These are phyloP conservation scores for Ennomos erosarius DNA, from an alignment of 2,888 invertebrate species.

Conservation along the genomic window DNA sequence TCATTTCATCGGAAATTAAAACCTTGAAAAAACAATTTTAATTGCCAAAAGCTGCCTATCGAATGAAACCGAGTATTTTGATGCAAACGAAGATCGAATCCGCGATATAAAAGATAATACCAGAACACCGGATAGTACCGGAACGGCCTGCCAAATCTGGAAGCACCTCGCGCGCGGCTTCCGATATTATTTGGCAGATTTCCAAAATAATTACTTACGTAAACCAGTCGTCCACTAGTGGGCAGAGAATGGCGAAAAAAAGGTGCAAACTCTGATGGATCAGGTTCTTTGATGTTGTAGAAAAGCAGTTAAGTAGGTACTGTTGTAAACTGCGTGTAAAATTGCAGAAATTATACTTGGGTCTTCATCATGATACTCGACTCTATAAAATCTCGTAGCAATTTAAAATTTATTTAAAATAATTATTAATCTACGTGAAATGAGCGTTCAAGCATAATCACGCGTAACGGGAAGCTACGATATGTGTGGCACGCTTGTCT, in stretches of 20 bases:
- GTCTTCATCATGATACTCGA: too few species aligned
- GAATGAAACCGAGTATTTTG: conserved; percentile 14
- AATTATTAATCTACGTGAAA: too few species aligned
- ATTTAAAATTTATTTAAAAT: too few species aligned
- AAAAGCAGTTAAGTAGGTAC: too few species aligned
- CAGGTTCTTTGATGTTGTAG: conserved; percentile 37
- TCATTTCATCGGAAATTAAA: conserved; percentile 15
- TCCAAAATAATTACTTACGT: conserved; percentile 82
- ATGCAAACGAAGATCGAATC: conserved; percentile 29
- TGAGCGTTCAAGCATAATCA: too few species aligned
- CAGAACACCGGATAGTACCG: conserved; percentile 44
- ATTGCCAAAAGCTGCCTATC: conserved; percentile 24
- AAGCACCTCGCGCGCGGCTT: conserved; percentile 60
- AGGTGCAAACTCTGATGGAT: conserved; percentile 41
- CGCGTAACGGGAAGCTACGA: too few species aligned
- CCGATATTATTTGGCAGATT: conserved; percentile 74
- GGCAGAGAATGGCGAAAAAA: conserved; percentile 31
- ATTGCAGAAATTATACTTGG: too few species aligned
- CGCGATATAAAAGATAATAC: conserved; percentile 38
- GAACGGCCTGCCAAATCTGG: conserved; percentile 66
- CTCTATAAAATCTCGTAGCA: too few species aligned
- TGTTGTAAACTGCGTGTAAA: too few species aligned
- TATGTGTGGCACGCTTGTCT: too few species aligned
- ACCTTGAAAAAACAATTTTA: conserved; percentile 22
- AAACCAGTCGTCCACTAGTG: conserved; percentile 61